phyloP scores from a whole-genome alignment of 2,113 vertebrate species.

The Salvelinus alpinus region DNA sequence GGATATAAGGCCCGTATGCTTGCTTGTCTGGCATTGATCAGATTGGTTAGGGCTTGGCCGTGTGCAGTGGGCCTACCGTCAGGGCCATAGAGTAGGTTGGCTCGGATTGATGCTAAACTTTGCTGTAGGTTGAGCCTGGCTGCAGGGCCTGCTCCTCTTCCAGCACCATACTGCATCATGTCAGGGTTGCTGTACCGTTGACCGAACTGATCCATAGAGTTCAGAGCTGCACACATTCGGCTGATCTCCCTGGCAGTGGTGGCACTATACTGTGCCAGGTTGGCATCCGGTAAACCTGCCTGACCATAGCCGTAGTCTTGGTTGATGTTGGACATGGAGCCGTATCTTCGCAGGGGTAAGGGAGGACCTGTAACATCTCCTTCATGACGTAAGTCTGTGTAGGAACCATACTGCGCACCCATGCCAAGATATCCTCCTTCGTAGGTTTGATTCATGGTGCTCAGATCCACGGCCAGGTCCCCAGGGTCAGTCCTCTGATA shows the following conservation, averaged over 20 bases:
- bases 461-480: constrained; percentile 86
- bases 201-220: constrained; percentile 92
- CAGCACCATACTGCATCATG: constrained; percentile 81
- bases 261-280: constrained; percentile 94
- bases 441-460: constrained; percentile 88
- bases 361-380: constrained; percentile 81
- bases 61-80: constrained; percentile 77
- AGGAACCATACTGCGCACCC: constrained; percentile 92
- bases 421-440: constrained; percentile 85
- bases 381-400: constrained; percentile 91
- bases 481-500: constrained; percentile 81
- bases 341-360: constrained; percentile 90
- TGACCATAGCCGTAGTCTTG: constrained; percentile 83
- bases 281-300: constrained; percentile 85
- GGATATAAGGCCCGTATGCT: constrained; percentile 86
- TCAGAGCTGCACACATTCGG: constrained; percentile 96
- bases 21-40: constrained; percentile 81
- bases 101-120: constrained; percentile 80
- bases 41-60: constrained; percentile 79
- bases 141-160: constrained; percentile 66
- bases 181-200: constrained; percentile 83
- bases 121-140: constrained; percentile 78
- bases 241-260: constrained; percentile 96
- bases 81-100: constrained; percentile 83
- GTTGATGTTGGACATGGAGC: constrained; percentile 94